A percentile compares a stretch with the other conserved stretches of the same genome.
Conservation (phyloP, 2,113 vertebrate genomes). For the Tautogolabrus adspersus region DNA sequence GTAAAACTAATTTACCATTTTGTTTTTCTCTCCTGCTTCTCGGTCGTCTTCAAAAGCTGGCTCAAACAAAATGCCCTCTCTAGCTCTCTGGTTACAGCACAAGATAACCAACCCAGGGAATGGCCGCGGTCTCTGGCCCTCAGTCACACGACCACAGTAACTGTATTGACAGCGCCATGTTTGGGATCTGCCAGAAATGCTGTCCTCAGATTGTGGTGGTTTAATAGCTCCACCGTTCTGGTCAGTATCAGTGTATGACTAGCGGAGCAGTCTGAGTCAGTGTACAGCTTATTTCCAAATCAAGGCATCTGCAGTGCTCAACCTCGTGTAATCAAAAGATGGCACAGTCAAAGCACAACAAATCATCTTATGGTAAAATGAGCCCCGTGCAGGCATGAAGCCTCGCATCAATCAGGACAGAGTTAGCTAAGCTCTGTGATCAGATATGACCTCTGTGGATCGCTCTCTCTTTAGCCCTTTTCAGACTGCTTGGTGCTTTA, state of each 20-base stretch:
- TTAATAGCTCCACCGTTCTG: conserved; percentile 46
- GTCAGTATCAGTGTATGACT: conserved; percentile 40
- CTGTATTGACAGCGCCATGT: conserved; percentile 41
- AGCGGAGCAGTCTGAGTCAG: conserved; percentile 49
- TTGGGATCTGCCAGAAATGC: conserved; percentile 39
- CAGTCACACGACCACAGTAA: conserved; percentile 43
- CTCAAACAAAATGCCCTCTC: conserved; percentile 18
- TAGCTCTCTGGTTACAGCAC: conserved; percentile 33
- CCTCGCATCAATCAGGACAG: conserved; percentile 15
- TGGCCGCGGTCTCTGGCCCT: conserved; percentile 55
- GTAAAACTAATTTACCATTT: conserved; percentile 8
- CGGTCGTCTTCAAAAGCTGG: conserved; percentile 3
- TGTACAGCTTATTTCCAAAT: conserved; percentile 53
- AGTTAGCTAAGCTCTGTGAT: background rate
- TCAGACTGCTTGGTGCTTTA: too few relatives aligned
- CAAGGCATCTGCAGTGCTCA: conserved; percentile 37
- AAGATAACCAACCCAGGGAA: conserved; percentile 53
- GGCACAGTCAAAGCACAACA: conserved; percentile 27
- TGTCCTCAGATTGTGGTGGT: conserved; percentile 50
- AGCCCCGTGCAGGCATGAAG: conserved; percentile 32
- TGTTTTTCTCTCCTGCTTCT: background rate
- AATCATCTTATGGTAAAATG: conserved; percentile 51
- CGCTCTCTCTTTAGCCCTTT: conserved; percentile 12
- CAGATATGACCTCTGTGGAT: conserved; percentile 19
- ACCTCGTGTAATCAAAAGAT: conserved; percentile 59